A percentile compares a stretch with the other conserved stretches of the same genome.
These are phyloP conservation scores for Scaptodrosophila latifasciaeformis DNA, from an alignment of 2,888 invertebrate genomes.

Conservation along the genomic window DNA sequence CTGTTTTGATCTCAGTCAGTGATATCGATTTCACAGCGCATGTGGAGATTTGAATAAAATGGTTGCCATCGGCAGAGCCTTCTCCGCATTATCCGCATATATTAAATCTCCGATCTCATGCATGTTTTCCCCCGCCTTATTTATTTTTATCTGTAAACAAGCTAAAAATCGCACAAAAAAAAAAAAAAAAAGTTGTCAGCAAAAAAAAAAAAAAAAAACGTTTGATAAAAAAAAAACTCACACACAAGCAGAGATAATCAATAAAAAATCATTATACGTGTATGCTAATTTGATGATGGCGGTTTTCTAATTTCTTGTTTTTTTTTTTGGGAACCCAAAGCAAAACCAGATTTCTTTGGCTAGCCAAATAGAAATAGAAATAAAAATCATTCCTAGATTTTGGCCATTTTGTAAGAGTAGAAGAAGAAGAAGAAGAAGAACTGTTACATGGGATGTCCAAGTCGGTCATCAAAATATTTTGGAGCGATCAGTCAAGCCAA, in stretches of 20 bases:
- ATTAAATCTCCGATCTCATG: slow-evolving; percentile 38
- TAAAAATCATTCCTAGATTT: too few species aligned
- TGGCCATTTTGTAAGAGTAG: too few species aligned
- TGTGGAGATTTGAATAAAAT: slow-evolving; percentile 31
- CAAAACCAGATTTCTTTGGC: slow-evolving; percentile 24
- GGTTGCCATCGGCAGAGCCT: slow-evolving; percentile 29
- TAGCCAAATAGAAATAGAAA: too few species aligned
- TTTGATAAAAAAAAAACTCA: slow-evolving; percentile 45
- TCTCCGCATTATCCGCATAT: slow-evolving; percentile 38
- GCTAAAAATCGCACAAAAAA: slow-evolving; percentile 1
- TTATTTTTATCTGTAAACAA: slow-evolving; percentile 11
- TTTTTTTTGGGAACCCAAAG: slow-evolving; percentile 21
- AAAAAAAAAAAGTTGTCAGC: slow-evolving; percentile 17
- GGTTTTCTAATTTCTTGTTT: slow-evolving; percentile 57
- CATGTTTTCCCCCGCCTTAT: slow-evolving; percentile 19
- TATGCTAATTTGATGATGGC: slow-evolving; percentile 65
- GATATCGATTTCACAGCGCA: slow-evolving; percentile 13
- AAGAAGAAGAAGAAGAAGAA: too few species aligned
- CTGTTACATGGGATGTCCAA: slow-evolving; percentile 40
- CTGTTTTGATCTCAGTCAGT: not conserved
- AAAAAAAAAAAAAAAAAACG: slow-evolving; percentile 34
- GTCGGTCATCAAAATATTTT: too few species aligned
- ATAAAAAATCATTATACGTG: slow-evolving; percentile 53
- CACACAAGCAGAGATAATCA: slow-evolving; percentile 8
- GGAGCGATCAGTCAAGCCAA: slow-evolving; percentile 27